phyloP scores from a whole-genome alignment of 2,113 vertebrate species.

The Neodon shergylaensis region DNA sequence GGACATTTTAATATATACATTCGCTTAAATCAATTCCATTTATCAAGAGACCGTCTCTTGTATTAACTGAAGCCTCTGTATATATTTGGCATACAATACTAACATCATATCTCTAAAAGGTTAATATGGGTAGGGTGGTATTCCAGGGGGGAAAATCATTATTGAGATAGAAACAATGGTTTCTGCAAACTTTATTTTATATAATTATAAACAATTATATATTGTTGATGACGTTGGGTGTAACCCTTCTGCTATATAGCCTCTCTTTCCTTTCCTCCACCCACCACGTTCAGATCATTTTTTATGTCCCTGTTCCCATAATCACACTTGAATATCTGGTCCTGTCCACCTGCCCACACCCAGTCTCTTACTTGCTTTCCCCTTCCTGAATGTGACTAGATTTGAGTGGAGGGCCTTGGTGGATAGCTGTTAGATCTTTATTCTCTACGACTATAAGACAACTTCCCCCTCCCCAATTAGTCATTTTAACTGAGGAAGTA shows the following conservation, averaged over 20 bases:
- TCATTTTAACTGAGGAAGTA: conserved; percentile 39
- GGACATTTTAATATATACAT: conserved; percentile 35
- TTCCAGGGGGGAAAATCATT: not conserved
- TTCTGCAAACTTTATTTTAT: conserved; percentile 45
- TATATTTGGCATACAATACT: not conserved
- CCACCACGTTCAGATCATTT: not conserved
- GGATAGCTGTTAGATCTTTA: not conserved
- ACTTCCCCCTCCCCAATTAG: not conserved
- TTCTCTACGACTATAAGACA: not conserved
- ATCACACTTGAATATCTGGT: conserved; percentile 28
- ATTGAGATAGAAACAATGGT: not conserved
- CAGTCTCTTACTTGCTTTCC: not conserved
- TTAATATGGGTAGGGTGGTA: not conserved
- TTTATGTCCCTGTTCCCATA: not conserved
- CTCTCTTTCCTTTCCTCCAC: conserved; percentile 6
- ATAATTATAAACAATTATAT: too few relatives aligned
- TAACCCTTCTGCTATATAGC: not conserved
- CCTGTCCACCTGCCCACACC: not conserved
- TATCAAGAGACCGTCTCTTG: conserved; percentile 10
- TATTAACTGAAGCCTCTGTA: not conserved
- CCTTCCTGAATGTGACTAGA: not conserved
- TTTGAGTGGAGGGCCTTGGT: conserved; percentile 9
- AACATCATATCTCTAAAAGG: not conserved
- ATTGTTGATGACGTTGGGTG: not conserved
- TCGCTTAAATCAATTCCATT: conserved; percentile 34